A percentile compares a stretch with the other conserved stretches of the same genome.
Evolutionary conservation across 2,888 invertebrate species (phyloP).

Genomic region (Drosophila mettleri): DNA sequence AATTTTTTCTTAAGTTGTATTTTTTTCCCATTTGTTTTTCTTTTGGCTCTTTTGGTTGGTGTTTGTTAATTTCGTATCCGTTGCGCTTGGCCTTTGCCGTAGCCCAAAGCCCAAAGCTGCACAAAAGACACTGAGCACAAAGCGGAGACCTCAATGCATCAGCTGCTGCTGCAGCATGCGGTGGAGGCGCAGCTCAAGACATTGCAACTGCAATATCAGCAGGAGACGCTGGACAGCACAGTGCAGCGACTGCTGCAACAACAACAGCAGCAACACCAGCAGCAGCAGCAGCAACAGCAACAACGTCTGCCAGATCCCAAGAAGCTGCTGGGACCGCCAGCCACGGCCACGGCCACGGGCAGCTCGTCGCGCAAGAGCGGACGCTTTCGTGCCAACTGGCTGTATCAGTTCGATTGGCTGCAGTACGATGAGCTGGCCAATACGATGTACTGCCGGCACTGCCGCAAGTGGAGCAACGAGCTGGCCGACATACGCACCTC

Average conservation of each 20-base stretch:
- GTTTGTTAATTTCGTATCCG: constrained; percentile 48
- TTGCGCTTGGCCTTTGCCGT: constrained; percentile 24
- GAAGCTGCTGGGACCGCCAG: constrained; percentile 71
- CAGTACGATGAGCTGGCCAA: constrained; percentile 89
- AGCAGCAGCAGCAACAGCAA: constrained; percentile 82
- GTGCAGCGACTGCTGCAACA: constrained; percentile 73
- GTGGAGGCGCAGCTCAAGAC: constrained; percentile 78
- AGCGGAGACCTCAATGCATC: constrained; percentile 60
- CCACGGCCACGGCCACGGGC: not conserved
- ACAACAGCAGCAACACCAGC: constrained; percentile 84
- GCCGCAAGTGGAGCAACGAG: constrained; percentile 90
- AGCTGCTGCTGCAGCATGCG: constrained; percentile 79
- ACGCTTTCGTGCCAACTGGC: constrained; percentile 89
- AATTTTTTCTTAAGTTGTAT: constrained; percentile 79
- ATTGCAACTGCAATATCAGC: constrained; percentile 78
- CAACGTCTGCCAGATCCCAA: constrained; percentile 34
- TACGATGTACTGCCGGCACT: constrained; percentile 90
- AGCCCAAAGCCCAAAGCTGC: constrained; percentile 44
- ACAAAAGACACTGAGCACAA: constrained; percentile 56
- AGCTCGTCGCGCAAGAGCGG: constrained; percentile 86
- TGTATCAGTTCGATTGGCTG: constrained; percentile 90
- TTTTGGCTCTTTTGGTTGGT: constrained; percentile 12
- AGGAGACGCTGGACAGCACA: constrained; percentile 68
- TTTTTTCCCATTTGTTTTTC: constrained; percentile 63
- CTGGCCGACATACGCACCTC: constrained; percentile 91